phyloP scores from a whole-genome alignment of 2,797 vertebrate species.

The Anguilla obscura region DNA sequence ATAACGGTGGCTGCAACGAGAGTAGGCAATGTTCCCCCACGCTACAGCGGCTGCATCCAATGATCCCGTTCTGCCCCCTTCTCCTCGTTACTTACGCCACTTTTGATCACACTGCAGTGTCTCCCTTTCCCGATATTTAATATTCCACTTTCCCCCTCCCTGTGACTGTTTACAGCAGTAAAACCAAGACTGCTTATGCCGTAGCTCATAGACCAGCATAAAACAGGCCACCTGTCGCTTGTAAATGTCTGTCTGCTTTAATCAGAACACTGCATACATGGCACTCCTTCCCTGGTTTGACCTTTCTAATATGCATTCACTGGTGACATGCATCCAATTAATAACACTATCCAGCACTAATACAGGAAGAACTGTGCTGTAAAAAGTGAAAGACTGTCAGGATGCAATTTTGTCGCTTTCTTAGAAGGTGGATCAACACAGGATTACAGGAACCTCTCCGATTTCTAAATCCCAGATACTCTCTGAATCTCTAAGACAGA shows the following conservation, averaged over 20 bases:
- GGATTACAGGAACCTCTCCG: neutral
- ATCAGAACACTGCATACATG: conserved; percentile 22
- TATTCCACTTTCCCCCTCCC: neutral
- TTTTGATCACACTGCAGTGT: neutral
- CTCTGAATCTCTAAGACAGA: neutral
- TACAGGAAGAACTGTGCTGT: conserved; percentile 42
- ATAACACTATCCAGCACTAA: conserved; percentile 33
- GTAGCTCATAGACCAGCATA: neutral
- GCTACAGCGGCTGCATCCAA: neutral
- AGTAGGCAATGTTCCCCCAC: neutral
- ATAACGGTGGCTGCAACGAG: neutral
- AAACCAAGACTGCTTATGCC: neutral
- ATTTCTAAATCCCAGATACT: neutral
- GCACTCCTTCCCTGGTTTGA: conserved; percentile 25
- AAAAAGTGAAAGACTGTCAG: conserved; percentile 33
- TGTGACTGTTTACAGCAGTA: neutral
- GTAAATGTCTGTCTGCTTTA: conserved; percentile 42
- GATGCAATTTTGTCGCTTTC: neutral
- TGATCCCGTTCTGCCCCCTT: neutral
- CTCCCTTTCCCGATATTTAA: neutral
- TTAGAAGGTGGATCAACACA: neutral
- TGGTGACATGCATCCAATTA: conserved; percentile 30
- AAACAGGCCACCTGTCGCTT: conserved; percentile 30
- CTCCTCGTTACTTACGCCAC: neutral
- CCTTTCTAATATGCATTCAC: conserved; percentile 31